These are phyloP conservation scores for Himantopus leucocephalus DNA, from an alignment of 2,113 vertebrate species.

Conservation along the genomic window DNA sequence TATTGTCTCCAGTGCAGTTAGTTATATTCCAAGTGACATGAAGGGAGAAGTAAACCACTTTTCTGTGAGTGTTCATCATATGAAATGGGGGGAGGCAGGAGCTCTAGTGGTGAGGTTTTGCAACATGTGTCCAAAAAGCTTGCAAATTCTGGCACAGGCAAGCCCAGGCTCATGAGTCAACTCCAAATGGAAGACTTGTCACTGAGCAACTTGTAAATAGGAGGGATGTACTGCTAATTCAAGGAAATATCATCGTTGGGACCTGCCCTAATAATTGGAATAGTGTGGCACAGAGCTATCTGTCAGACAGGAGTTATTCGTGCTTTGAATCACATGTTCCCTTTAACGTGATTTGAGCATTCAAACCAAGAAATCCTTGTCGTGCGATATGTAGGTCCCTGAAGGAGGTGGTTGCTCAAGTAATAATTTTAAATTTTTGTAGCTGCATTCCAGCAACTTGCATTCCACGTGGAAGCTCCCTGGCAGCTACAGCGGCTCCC, in stretches of 20 bases:
- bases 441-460: not conserved
- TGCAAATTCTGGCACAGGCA: constrained; percentile 1
- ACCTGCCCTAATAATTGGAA: constrained; percentile 20
- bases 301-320: not conserved
- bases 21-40: not conserved
- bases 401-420: not conserved
- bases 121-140: not conserved
- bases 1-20: not conserved
- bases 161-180: constrained; percentile 12
- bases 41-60: not conserved
- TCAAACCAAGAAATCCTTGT: not conserved
- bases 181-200: constrained; percentile 33
- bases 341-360: not conserved
- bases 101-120: constrained; percentile 18
- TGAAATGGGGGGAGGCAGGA: not conserved
- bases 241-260: not conserved
- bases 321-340: not conserved
- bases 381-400: rapidly evolving
- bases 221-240: constrained; percentile 25
- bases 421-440: not conserved
- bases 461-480: not conserved
- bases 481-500: not conserved
- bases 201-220: constrained; percentile 32
- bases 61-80: not conserved
- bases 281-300: not conserved